Base-by-base conservation (phyloP, 92 coral and sea anemone species). In the Heteractis magnifica region DNA sequence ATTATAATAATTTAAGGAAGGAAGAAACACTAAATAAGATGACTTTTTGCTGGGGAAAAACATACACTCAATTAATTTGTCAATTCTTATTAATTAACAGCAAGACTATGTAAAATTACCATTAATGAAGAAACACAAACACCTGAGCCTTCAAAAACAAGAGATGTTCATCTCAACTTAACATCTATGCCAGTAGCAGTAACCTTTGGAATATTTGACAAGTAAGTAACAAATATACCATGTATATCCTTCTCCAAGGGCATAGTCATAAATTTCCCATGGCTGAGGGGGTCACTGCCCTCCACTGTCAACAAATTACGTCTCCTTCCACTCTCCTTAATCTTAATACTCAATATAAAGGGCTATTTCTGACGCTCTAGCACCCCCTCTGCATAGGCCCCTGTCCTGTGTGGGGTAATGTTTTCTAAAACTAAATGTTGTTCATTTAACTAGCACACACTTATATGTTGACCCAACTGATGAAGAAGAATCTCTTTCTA, bases 401-500 rank as follows among this genome's bases (percentile, higher is more conserved):
- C 44, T 34, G 44, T 34, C 44, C 44, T 34, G 44, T 34, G 44
- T 34, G 44, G 44, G 44, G 44, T 34, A 34, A 2, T 34, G 3
- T 34, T 34, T 34, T 34, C 26, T 62, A 9, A 62, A 34, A 34
- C 44, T 62, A 16, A 62, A 16, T 0, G 4, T 62, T 4, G 2
- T 62, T 5, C 0, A 18, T 62, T 62, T 10, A 62, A 18, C 70
- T 10, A 95, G 98, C 74, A 71, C 93, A 16, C 90, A 88, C 49
- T 52, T 95, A 59, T 91, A 92, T 82, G 91, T 90, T 56, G 98
- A 95, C 80, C 98, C 98, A 26, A 94, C 98, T 1, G 94, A 94
- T 85, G 98, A 95, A 70, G 98, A 95, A 76, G 98, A 95, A 84
- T 82, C 77, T 10, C 81, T 95, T 65, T 88, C 97, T 13, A 83